Evolutionary conservation across 2,797 vertebrate species (phyloP).

Genomic region (Manis pentadactyla): DNA sequence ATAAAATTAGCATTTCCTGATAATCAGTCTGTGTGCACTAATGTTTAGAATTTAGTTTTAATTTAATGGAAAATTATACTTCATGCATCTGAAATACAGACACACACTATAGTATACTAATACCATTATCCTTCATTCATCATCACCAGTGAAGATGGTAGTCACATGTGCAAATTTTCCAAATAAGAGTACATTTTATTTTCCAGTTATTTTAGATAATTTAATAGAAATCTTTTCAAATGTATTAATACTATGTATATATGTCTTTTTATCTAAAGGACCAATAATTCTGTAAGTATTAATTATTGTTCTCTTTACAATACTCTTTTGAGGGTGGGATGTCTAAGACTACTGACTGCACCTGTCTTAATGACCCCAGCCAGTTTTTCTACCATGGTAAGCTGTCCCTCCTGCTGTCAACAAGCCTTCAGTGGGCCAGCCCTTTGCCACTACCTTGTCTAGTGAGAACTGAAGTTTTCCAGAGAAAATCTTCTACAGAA

Average conservation of each 20-base stretch:
- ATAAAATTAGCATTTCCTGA: slow-evolving; percentile 3
- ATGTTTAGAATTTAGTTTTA: slow-evolving; percentile 25
- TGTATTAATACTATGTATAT: not conserved
- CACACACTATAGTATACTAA: not conserved
- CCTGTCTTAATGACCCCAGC: not conserved
- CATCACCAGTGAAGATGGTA: not conserved
- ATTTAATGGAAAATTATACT: not conserved
- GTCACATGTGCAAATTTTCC: not conserved
- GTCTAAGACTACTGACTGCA: not conserved
- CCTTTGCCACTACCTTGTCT: not conserved
- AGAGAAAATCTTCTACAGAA: not conserved
- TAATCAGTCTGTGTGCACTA: not conserved
- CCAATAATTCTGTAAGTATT: not conserved
- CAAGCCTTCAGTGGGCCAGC: not conserved
- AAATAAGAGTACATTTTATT: slow-evolving; percentile 4
- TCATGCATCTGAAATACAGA: not conserved
- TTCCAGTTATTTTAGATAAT: not conserved
- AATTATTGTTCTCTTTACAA: not conserved
- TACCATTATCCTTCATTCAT: not conserved
- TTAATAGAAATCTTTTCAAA: not conserved
- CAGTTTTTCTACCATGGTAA: not conserved
- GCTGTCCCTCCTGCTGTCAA: not conserved
- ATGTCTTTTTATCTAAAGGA: not conserved
- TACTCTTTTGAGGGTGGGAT: not conserved
- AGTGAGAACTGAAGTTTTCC: not conserved